Percentiles rank a stretch among this genome's conserved stretches.
These are phyloP conservation scores for Drosophila novamexicana DNA, from an alignment of 1,140 invertebrate genomes.

Conservation along the genomic window DNA sequence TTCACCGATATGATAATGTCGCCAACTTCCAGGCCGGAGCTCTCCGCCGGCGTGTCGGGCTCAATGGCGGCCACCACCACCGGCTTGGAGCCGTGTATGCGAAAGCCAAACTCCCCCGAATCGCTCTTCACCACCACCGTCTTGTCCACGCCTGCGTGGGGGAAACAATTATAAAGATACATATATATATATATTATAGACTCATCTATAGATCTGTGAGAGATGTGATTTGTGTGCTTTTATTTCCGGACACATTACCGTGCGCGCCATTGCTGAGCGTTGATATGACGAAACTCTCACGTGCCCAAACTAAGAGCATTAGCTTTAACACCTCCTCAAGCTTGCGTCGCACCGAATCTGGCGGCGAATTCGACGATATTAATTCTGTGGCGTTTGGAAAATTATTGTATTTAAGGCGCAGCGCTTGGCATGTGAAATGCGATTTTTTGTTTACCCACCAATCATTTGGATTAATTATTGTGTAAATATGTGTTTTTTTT, in stretches of 20 bases:
- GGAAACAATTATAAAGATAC: background rate
- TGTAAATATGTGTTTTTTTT: conserved; percentile 53
- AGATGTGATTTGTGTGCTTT: conserved; percentile 67
- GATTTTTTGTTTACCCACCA: conserved; percentile 70
- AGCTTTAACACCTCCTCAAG: conserved; percentile 91
- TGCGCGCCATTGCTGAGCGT: conserved; percentile 86
- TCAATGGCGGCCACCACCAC: conserved; percentile 98
- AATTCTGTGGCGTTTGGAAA: conserved; percentile 57
- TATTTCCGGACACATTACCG: conserved; percentile 85
- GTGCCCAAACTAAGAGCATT: conserved; percentile 92
- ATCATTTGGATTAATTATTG: conserved; percentile 59
- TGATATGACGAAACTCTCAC: conserved; percentile 89
- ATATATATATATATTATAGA: background rate
- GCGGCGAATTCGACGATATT: conserved; percentile 83
- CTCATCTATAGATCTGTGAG: background rate
- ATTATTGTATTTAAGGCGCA: background rate
- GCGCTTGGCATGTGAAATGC: background rate
- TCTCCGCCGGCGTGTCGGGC: conserved; percentile 94
- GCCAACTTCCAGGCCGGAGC: conserved; percentile 95
- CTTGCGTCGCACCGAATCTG: conserved; percentile 87
- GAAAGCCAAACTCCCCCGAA: conserved; percentile 96
- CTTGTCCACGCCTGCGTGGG: conserved; percentile 91
- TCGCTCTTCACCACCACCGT: conserved; percentile 92
- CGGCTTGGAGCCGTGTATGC: conserved; percentile 97
- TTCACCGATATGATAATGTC: conserved; percentile 97